phyloP scores from a whole-genome alignment of 2,888 invertebrate species.

The Candidula unifasciata region DNA sequence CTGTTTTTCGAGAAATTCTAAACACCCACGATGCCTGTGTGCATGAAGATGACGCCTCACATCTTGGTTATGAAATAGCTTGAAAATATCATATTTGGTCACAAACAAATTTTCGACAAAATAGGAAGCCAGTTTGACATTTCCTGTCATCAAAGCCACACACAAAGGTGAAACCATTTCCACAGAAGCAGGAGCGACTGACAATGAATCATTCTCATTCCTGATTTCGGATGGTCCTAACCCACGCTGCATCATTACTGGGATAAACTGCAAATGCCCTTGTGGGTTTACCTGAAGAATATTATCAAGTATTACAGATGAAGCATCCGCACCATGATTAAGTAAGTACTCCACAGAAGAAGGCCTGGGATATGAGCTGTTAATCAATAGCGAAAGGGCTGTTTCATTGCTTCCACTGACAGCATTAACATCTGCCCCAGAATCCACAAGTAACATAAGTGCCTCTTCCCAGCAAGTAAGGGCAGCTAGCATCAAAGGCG shows the following conservation, averaged over 20 bases:
- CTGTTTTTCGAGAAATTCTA: neutral
- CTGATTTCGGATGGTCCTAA: neutral
- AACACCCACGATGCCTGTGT: neutral
- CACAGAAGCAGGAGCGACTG: too few relatives aligned
- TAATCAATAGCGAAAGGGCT: too few relatives aligned
- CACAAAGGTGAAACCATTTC: neutral
- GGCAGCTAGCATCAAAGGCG: neutral
- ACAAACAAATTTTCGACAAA: slow-evolving; percentile 3
- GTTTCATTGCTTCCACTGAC: too few relatives aligned
- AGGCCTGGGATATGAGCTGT: too few relatives aligned
- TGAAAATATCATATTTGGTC: neutral
- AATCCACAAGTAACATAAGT: too few relatives aligned
- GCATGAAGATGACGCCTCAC: neutral
- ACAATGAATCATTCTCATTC: too few relatives aligned
- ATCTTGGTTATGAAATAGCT: neutral
- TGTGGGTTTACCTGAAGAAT: too few relatives aligned
- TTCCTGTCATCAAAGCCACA: neutral
- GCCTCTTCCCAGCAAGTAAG: neutral
- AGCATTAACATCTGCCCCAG: too few relatives aligned
- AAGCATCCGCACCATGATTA: too few relatives aligned
- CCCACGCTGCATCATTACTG: neutral
- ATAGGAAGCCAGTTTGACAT: neutral
- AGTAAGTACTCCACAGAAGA: too few relatives aligned
- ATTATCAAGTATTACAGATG: too few relatives aligned
- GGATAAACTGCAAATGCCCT: neutral